A percentile compares a stretch with the other conserved stretches of the same genome.
phyloP scores from a whole-genome alignment of 2,888 invertebrate genomes.

The Rhagophthalmus giganteus region DNA sequence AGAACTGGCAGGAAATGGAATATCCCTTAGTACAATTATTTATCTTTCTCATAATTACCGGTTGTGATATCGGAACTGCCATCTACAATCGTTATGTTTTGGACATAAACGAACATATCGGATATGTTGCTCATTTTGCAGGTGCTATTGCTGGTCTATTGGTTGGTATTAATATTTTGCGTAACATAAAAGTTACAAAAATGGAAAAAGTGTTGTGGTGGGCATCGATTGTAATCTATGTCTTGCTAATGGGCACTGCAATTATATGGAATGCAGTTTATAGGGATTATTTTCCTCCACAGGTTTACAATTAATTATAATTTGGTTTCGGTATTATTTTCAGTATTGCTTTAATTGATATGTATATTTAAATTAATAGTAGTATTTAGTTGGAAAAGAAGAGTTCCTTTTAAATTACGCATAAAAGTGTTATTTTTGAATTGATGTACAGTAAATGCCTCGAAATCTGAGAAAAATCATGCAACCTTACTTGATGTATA shows the following conservation, averaged over 20 bases:
- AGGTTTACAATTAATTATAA: slow-evolving; percentile 2
- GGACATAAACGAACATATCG: slow-evolving; percentile 74
- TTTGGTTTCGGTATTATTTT: neutral
- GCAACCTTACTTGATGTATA: too few species aligned
- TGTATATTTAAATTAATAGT: too few species aligned
- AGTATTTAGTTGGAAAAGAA: too few species aligned
- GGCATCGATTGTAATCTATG: slow-evolving; percentile 73
- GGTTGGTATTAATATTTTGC: slow-evolving; percentile 69
- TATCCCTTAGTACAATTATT: slow-evolving; percentile 83
- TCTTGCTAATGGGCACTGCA: slow-evolving; percentile 70
- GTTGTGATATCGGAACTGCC: slow-evolving; percentile 85
- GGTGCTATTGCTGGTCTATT: slow-evolving; percentile 84
- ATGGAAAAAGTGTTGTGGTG: slow-evolving; percentile 86
- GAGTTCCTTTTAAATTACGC: too few species aligned
- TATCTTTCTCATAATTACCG: slow-evolving; percentile 78
- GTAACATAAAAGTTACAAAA: slow-evolving; percentile 75
- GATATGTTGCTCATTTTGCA: slow-evolving; percentile 92
- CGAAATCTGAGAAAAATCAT: too few species aligned
- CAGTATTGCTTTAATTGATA: neutral
- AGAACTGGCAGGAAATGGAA: slow-evolving; percentile 98
- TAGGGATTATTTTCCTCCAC: slow-evolving; percentile 59
- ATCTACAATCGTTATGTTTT: slow-evolving; percentile 83
- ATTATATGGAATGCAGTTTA: slow-evolving; percentile 74
- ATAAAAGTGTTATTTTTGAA: too few species aligned
- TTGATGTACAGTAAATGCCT: too few species aligned